A percentile compares a stretch with the other conserved stretches of the same genome.
Conservation (phyloP, 2,113 vertebrate species). For the Thalassoma bifasciatum region DNA sequence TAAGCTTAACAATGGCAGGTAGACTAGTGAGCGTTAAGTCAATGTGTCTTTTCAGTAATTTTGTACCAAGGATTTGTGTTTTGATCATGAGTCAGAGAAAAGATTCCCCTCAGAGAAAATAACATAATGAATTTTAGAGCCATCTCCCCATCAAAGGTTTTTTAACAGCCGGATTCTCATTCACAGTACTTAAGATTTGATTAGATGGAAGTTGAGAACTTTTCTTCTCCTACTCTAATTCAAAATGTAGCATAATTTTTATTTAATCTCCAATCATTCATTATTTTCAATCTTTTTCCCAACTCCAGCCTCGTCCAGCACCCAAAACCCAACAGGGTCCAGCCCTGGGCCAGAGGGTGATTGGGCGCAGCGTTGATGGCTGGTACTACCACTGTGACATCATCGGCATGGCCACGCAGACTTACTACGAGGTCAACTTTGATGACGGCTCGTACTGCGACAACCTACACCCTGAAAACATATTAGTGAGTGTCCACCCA, state of each 20-base stretch:
- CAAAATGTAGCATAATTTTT: too few relatives aligned
- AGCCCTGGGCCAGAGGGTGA: slow-evolving; percentile 90
- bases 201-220: too few relatives aligned
- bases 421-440: slow-evolving; percentile 95
- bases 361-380: slow-evolving; percentile 90
- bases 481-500: slow-evolving; percentile 85
- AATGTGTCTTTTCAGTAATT: too few relatives aligned
- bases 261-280: not conserved
- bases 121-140: too few relatives aligned
- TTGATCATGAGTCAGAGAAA: too few relatives aligned
- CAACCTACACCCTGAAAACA: slow-evolving; percentile 94
- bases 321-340: slow-evolving; percentile 76
- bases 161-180: too few relatives aligned
- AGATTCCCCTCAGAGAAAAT: too few relatives aligned
- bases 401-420: slow-evolving; percentile 90
- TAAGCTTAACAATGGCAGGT: not conserved
- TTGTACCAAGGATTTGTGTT: too few relatives aligned
- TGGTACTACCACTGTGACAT: slow-evolving; percentile 93
- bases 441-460: slow-evolving; percentile 97
- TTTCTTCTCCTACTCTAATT: too few relatives aligned
- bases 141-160: too few relatives aligned
- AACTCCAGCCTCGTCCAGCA: slow-evolving; percentile 41
- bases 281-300: not conserved
- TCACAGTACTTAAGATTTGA: too few relatives aligned
- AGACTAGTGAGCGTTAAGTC: not conserved